These are phyloP conservation scores for Pseudobourletiella spinata DNA, from an alignment of 1,140 invertebrate genomes.

Conservation along the genomic window DNA sequence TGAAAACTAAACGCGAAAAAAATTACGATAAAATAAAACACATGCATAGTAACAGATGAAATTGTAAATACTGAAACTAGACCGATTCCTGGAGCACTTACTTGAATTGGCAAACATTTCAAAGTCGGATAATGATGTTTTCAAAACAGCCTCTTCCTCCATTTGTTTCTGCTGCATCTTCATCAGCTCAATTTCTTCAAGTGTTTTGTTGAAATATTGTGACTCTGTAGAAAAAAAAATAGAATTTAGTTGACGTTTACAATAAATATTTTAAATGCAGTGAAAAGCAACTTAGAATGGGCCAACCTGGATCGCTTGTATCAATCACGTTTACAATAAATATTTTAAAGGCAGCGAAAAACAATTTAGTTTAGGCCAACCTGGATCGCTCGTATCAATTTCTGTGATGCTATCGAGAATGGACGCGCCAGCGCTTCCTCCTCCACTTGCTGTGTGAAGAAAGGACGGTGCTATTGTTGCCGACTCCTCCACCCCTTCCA, in stretches of 20 bases:
- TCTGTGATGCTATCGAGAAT: too few relatives aligned
- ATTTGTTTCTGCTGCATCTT: slow-evolving; percentile 30
- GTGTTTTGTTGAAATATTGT: slow-evolving; percentile 33
- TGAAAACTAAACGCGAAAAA: too few relatives aligned
- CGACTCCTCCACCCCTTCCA: slow-evolving; percentile 4
- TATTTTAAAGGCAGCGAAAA: neutral
- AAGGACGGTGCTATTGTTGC: slow-evolving; percentile 13
- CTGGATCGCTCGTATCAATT: neutral
- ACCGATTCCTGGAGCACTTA: slow-evolving; percentile 8
- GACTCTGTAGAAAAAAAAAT: slow-evolving; percentile 19
- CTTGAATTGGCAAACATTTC: slow-evolving; percentile 35
- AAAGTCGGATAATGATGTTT: slow-evolving; percentile 30
- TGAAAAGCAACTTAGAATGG: neutral
- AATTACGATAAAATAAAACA: too few relatives aligned
- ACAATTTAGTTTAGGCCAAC: neutral
- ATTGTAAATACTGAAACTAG: slow-evolving; percentile 9
- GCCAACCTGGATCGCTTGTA: neutral
- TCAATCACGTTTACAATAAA: neutral
- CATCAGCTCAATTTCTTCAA: slow-evolving; percentile 34
- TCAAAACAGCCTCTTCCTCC: slow-evolving; percentile 31
- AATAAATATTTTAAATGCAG: neutral
- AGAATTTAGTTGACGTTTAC: neutral
- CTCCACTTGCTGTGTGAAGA: slow-evolving; percentile 27
- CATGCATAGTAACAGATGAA: slow-evolving; percentile 38
- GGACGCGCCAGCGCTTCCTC: slow-evolving; percentile 16